These are phyloP conservation scores for Recurvirostra avosetta DNA, from an alignment of 2,113 vertebrate species.

Conservation along the genomic window DNA sequence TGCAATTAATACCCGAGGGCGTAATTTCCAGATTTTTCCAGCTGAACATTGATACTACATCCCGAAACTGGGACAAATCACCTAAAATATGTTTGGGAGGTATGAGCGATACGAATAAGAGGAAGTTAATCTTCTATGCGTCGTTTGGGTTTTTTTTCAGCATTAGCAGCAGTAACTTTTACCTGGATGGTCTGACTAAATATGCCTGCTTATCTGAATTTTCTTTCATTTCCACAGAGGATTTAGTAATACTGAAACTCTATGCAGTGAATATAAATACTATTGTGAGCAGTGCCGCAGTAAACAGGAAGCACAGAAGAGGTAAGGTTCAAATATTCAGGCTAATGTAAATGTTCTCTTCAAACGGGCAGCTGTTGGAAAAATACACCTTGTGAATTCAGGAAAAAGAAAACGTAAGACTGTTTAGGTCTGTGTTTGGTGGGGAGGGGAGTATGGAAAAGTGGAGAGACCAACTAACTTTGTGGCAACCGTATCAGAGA, in stretches of 20 bases:
- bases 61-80: not conserved
- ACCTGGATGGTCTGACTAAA: not conserved
- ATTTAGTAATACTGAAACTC: slow-evolving; percentile 92
- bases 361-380: not conserved
- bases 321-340: slow-evolving; percentile 65
- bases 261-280: slow-evolving; percentile 93
- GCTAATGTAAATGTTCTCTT: not conserved
- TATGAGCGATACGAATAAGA: not conserved
- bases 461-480: not conserved
- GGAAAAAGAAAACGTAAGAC: not conserved
- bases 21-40: not conserved
- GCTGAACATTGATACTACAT: not conserved
- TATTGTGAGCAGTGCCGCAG: slow-evolving; percentile 94
- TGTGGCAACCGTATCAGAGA: not conserved
- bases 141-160: not conserved
- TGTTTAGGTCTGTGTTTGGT: not conserved
- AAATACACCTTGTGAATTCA: not conserved
- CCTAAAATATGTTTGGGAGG: not conserved
- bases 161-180: not conserved
- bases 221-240: slow-evolving; percentile 73
- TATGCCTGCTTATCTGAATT: not conserved
- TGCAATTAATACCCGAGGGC: not conserved
- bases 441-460: not conserved
- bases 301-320: slow-evolving; percentile 94
- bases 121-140: not conserved